Evolutionary conservation across 1,140 invertebrate species (phyloP).

Genomic region (Pogonomyrmex barbatus): DNA sequence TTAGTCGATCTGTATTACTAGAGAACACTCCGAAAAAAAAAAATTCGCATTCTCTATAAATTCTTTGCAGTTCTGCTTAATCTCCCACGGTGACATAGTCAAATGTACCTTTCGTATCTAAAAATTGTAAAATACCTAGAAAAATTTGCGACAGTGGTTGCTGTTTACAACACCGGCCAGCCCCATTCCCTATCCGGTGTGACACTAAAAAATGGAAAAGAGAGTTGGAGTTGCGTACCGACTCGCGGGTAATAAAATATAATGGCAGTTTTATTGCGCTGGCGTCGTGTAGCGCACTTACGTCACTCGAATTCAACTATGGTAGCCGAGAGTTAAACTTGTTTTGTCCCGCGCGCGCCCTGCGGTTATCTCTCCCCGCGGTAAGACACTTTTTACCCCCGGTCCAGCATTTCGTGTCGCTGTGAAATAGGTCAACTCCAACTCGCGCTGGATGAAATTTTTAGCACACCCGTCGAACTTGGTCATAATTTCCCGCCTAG

Average conservation of each 20-base stretch:
- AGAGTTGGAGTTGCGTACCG: conserved; percentile 10
- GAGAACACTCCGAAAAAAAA: not conserved
- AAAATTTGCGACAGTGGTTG: conserved; percentile 10
- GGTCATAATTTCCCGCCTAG: conserved; percentile 34
- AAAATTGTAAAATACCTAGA: conserved; percentile 26
- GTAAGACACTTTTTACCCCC: conserved; percentile 51
- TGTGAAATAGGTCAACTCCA: conserved; percentile 53
- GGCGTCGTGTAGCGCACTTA: conserved; percentile 45
- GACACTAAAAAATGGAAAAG: conserved; percentile 51
- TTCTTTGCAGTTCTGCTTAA: conserved; percentile 31
- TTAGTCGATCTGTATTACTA: too few species aligned
- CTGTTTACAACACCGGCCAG: not conserved
- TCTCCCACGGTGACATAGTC: not conserved
- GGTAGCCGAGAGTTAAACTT: conserved; percentile 57
- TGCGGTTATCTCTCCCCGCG: conserved; percentile 28
- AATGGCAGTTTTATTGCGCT: conserved; percentile 55
- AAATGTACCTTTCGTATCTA: not conserved
- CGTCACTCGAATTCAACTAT: conserved; percentile 53
- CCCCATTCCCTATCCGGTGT: not conserved
- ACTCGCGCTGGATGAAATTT: conserved; percentile 55
- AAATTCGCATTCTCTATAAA: conserved; percentile 14
- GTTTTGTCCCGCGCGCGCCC: conserved; percentile 42
- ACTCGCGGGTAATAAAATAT: conserved; percentile 53
- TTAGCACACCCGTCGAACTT: conserved; percentile 46
- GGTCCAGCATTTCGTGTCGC: conserved; percentile 40